These are phyloP conservation scores for Anhinga rufa DNA, from an alignment of 2,113 vertebrate species.

Conservation along the genomic window DNA sequence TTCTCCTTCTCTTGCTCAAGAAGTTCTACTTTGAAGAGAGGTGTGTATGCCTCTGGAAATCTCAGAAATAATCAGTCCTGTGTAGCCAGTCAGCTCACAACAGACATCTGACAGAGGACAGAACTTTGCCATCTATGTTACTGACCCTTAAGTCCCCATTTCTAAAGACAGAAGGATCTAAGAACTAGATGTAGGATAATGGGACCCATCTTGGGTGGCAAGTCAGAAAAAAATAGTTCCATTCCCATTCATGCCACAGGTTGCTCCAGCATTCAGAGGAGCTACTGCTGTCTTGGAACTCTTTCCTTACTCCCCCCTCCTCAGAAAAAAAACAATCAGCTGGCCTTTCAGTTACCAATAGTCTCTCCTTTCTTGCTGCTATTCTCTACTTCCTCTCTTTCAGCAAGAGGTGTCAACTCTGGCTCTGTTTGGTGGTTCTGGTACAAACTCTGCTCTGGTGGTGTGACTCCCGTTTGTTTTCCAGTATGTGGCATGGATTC, in stretches of 20 bases:
- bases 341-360: conserved; percentile 8
- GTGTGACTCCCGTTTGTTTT: background rate
- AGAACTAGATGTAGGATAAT: background rate
- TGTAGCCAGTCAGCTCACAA: background rate
- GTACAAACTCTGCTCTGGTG: background rate
- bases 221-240: background rate
- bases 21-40: background rate
- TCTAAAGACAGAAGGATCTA: background rate
- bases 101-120: background rate
- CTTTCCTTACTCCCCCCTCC: background rate
- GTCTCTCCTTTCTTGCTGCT: background rate
- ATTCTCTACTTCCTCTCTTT: background rate
- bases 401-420: background rate
- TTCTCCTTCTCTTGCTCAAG: background rate
- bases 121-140: background rate
- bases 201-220: background rate
- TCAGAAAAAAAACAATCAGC: background rate
- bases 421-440: background rate
- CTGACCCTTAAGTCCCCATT: background rate
- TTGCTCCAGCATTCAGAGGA: background rate
- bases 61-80: background rate
- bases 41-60: background rate
- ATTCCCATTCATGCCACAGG: background rate
- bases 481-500: background rate
- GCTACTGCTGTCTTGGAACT: background rate